These are phyloP conservation scores for Tuta absoluta DNA, from an alignment of 2,888 invertebrate species.

Conservation along the genomic window DNA sequence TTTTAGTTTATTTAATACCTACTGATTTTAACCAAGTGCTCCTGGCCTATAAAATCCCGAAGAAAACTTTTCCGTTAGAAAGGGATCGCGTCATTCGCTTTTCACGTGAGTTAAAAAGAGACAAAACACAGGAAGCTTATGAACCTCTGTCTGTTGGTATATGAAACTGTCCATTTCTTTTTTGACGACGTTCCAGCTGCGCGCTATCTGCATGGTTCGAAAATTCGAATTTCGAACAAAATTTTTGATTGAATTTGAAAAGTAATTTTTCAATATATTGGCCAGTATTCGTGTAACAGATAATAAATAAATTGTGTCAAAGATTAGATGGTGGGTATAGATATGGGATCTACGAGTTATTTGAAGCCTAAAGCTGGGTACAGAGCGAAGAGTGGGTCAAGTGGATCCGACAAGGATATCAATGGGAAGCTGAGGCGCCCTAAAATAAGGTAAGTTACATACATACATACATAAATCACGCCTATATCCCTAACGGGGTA, in stretches of 20 bases:
- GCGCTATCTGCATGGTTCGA: slow-evolving; percentile 41
- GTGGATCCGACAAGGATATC: slow-evolving; percentile 73
- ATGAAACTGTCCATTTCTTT: slow-evolving; percentile 58
- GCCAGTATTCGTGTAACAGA: neutral
- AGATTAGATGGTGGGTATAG: slow-evolving; percentile 29
- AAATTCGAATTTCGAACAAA: slow-evolving; percentile 44
- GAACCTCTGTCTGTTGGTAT: slow-evolving; percentile 51
- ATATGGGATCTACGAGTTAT: slow-evolving; percentile 76
- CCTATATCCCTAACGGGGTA: no score
- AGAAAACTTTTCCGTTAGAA: slow-evolving; percentile 61
- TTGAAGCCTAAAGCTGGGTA: slow-evolving; percentile 66
- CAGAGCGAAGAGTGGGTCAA: slow-evolving; percentile 70
- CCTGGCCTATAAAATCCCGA: slow-evolving; percentile 55
- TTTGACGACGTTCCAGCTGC: slow-evolving; percentile 51
- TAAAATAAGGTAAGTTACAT: slow-evolving; percentile 63
- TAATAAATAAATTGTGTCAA: slow-evolving; percentile 1
- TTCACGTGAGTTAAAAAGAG: slow-evolving; percentile 48
- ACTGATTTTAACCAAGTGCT: slow-evolving; percentile 34
- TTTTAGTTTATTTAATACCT: no score
- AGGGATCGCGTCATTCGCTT: slow-evolving; percentile 47
- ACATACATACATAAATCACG: neutral
- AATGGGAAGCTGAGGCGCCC: slow-evolving; percentile 67
- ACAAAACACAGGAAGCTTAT: slow-evolving; percentile 63
- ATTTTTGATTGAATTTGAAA: slow-evolving; percentile 24
- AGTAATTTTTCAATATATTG: neutral